These are phyloP conservation scores for Pyrochroa serraticornis DNA, from an alignment of 2,888 invertebrate genomes.

Conservation along the genomic window DNA sequence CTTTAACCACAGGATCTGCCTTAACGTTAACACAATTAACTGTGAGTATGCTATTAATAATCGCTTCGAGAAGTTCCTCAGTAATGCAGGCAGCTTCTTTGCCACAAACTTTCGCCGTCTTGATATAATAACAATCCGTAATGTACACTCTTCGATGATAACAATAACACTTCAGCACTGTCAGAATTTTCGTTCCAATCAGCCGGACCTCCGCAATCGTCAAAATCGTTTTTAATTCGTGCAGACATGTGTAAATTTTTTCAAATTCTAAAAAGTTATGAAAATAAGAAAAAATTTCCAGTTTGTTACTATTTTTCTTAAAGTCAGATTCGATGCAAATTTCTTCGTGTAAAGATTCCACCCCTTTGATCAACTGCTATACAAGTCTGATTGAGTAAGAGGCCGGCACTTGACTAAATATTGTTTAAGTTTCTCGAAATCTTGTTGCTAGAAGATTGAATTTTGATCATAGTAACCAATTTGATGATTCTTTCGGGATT, in stretches of 20 bases:
- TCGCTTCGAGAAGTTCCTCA: conserved; percentile 47
- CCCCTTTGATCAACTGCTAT: conserved; percentile 57
- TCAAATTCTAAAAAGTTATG: conserved; percentile 47
- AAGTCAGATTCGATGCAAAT: conserved; percentile 52
- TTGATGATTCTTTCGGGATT: conserved; percentile 63
- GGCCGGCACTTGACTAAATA: conserved; percentile 56
- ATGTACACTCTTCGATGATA: conserved; percentile 56
- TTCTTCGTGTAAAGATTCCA: conserved; percentile 55
- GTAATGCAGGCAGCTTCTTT: conserved; percentile 56
- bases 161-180: conserved; percentile 52
- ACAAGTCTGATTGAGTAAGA: conserved; percentile 57
- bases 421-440: conserved; percentile 50
- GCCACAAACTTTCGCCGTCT: conserved; percentile 61
- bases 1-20: conserved; percentile 40
- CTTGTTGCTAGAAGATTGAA: conserved; percentile 54
- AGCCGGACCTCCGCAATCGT: conserved; percentile 61
- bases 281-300: conserved; percentile 1
- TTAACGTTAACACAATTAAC: conserved; percentile 42
- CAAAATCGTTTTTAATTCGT: conserved; percentile 59
- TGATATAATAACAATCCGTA: conserved; percentile 61
- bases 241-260: conserved; percentile 54
- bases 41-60: conserved; percentile 47
- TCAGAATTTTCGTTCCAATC: conserved; percentile 63
- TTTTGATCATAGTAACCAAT: conserved; percentile 55
- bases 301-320: conserved; percentile 29